Evolutionary conservation across 2,113 vertebrate genomes (phyloP).

Genomic region (Silurus meridionalis): DNA sequence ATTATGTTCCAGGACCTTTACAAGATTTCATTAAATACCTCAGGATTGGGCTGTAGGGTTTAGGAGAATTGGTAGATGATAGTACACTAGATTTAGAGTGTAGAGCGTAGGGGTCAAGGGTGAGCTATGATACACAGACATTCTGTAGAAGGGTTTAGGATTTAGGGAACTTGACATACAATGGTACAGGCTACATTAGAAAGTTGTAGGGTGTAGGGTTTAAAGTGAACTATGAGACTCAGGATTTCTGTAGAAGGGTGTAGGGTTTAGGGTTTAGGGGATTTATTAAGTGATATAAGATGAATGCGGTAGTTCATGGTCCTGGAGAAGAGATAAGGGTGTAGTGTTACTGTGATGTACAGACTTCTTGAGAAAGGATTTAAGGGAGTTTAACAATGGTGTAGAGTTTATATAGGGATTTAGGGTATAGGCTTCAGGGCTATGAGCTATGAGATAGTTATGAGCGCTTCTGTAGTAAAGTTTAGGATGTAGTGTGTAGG

Average conservation of each 20-base stretch:
- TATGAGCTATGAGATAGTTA: too few species aligned
- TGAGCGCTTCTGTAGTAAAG: neutral
- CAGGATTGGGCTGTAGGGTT: too few species aligned
- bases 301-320: neutral
- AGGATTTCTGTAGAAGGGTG: neutral
- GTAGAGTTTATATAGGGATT: too few species aligned
- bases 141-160: neutral
- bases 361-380: neutral
- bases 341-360: neutral
- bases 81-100: too few species aligned
- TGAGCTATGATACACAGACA: too few species aligned
- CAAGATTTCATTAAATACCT: too few species aligned
- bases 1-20: too few species aligned
- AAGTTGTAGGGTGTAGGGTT: neutral
- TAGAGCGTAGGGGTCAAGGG: too few species aligned
- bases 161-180: neutral
- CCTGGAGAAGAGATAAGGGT: neutral
- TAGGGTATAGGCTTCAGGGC: too few species aligned
- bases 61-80: too few species aligned
- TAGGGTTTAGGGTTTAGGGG: neutral
- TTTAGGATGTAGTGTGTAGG: neutral
- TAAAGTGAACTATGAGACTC: neutral
- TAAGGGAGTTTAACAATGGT: neutral
- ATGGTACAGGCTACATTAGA: neutral
- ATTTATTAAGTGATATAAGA: neutral